phyloP scores from a whole-genome alignment of 2,888 invertebrate genomes.

The Omphaloscelis lunosa region DNA sequence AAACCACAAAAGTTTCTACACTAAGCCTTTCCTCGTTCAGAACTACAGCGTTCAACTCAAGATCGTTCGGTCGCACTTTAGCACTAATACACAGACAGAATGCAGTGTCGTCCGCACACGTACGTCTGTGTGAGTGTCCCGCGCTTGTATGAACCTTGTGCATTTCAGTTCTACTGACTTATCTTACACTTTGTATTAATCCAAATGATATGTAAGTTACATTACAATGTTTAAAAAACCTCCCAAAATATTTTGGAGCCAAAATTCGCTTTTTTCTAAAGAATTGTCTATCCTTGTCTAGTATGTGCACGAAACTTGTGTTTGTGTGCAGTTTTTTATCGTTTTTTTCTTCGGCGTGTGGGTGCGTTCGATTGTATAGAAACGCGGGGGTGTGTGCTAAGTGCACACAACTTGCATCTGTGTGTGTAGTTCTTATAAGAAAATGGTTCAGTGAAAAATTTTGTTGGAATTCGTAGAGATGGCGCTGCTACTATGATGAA shows the following conservation, averaged over 20 bases:
- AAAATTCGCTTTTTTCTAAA: conserved; percentile 38
- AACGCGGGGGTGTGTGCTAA: conserved; percentile 69
- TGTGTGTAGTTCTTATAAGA: conserved; percentile 89
- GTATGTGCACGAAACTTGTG: conserved; percentile 71
- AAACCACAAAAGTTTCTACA: conserved; percentile 15
- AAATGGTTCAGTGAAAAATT: conserved; percentile 89
- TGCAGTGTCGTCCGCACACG: conserved; percentile 82
- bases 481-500: conserved; percentile 84
- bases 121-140: conserved; percentile 81
- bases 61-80: conserved; percentile 73
- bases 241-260: conserved; percentile 39
- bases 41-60: conserved; percentile 66
- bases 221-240: conserved; percentile 34
- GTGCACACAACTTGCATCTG: conserved; percentile 71
- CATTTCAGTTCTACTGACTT: conserved; percentile 85
- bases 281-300: conserved; percentile 71
- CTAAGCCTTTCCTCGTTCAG: conserved; percentile 38
- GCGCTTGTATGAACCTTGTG: conserved; percentile 87
- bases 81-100: conserved; percentile 79
- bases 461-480: conserved; percentile 88
- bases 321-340: conserved; percentile 89
- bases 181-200: conserved; percentile 81
- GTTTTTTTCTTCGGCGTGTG: conserved; percentile 89
- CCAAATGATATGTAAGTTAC: conserved; percentile 73
- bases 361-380: conserved; percentile 88